Percentiles rank a stretch among this genome's conserved stretches.
These are phyloP conservation scores for Drosophila pachea DNA, from an alignment of 1,140 invertebrate species.

Conservation along the genomic window DNA sequence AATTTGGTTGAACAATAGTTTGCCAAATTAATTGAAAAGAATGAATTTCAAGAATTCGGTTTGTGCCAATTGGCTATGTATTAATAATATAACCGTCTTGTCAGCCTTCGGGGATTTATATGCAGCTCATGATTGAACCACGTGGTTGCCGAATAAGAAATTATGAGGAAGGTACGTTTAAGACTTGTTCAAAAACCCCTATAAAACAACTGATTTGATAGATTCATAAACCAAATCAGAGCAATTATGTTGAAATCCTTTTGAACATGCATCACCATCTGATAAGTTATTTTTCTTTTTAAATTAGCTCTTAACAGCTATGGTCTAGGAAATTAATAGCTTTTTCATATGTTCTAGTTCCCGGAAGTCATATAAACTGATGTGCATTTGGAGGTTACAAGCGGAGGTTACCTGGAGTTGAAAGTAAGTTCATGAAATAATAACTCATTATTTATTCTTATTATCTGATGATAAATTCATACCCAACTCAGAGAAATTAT, in stretches of 20 bases:
- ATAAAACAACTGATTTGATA: constrained; percentile 44
- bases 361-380: no score
- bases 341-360: no score
- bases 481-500: neutral
- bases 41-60: neutral
- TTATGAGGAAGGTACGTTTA: neutral
- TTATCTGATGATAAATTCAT: neutral
- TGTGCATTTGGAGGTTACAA: neutral
- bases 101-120: constrained; percentile 17
- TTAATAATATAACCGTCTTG: neutral
- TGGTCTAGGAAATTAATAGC: no score
- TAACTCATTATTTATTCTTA: neutral
- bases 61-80: neutral
- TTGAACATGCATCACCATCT: constrained; percentile 72
- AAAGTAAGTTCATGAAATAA: constrained; percentile 8
- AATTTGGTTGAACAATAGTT: neutral
- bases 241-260: constrained; percentile 57
- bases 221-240: constrained; percentile 54
- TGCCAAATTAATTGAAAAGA: neutral
- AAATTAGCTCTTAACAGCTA: neutral
- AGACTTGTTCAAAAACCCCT: neutral
- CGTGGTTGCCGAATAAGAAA: constrained; percentile 13
- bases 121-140: neutral
- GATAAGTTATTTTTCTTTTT: constrained; percentile 24
- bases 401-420: neutral